Conservation (phyloP, 1,140 invertebrate species). For the Euglossa dilemma region DNA sequence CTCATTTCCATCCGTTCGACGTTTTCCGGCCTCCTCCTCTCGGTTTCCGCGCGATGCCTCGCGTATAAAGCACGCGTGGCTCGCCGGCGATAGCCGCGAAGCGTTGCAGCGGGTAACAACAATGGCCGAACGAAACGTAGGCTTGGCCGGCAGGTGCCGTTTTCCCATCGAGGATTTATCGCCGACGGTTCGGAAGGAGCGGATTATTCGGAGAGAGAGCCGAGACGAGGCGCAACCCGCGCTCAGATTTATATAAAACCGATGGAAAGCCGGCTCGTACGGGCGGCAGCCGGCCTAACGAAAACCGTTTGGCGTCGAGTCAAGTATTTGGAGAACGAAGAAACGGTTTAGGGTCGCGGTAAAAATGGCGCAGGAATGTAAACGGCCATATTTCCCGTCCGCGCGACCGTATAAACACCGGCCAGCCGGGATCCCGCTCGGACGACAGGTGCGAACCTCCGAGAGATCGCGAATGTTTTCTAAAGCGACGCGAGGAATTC, state of each 20-base stretch:
- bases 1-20: neutral
- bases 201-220: neutral
- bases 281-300: neutral
- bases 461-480: neutral
- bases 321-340: conserved; percentile 44
- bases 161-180: too few species aligned
- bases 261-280: neutral
- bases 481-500: neutral
- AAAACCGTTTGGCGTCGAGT: conserved; percentile 2
- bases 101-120: too few species aligned
- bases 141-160: neutral
- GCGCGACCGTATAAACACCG: conserved; percentile 26
- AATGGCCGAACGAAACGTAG: neutral
- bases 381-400: conserved; percentile 23
- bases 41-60: too few species aligned
- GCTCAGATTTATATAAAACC: conserved; percentile 35
- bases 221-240: neutral
- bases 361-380: conserved; percentile 50
- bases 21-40: neutral
- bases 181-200: neutral
- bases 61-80: too few species aligned
- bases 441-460: conserved; percentile 28
- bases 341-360: conserved; percentile 50
- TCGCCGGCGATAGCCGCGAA: too few species aligned
- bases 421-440: neutral